Evolutionary conservation across 2,888 invertebrate species (phyloP).

Genomic region (Pachymerium ferrugineum): DNA sequence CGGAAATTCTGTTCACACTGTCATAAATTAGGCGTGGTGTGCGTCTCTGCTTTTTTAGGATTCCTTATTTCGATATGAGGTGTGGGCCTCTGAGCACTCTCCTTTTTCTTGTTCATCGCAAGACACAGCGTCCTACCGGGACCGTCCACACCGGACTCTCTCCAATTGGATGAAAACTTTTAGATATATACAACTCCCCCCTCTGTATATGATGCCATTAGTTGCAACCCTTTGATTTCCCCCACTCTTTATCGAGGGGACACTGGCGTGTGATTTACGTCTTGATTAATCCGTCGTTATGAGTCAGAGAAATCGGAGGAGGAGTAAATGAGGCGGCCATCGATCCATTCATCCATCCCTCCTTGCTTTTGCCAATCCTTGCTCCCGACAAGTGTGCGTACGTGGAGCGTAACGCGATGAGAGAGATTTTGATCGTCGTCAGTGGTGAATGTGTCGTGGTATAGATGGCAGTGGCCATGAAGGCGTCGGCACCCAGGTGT

Average conservation of each 20-base stretch:
- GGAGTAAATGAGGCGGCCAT: slow-evolving; percentile 4
- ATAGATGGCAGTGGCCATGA: slow-evolving; percentile 21
- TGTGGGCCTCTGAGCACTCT: slow-evolving; percentile 16
- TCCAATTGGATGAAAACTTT: no score
- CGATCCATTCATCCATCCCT: neutral
- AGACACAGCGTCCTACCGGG: slow-evolving; percentile 5
- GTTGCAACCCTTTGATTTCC: neutral
- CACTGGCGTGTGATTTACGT: slow-evolving; percentile 31
- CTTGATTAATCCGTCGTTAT: slow-evolving; percentile 33
- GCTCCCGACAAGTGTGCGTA: slow-evolving; percentile 5
- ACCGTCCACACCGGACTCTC: no score
- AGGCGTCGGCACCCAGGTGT: slow-evolving; percentile 27
- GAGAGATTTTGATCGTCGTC: slow-evolving; percentile 11
- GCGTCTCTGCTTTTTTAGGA: neutral
- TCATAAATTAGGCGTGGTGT: slow-evolving; percentile 4
- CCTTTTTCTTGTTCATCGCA: neutral
- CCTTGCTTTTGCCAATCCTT: neutral
- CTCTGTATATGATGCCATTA: no score
- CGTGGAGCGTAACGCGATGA: slow-evolving; percentile 24
- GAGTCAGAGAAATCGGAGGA: slow-evolving; percentile 30
- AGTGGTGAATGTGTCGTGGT: neutral
- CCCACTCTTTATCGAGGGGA: slow-evolving; percentile 23
- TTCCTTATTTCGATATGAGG: neutral
- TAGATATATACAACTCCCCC: no score
- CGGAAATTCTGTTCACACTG: slow-evolving; percentile 23